phyloP scores from a whole-genome alignment of 2,797 vertebrate species.

The Sebastes hopkinsi region DNA sequence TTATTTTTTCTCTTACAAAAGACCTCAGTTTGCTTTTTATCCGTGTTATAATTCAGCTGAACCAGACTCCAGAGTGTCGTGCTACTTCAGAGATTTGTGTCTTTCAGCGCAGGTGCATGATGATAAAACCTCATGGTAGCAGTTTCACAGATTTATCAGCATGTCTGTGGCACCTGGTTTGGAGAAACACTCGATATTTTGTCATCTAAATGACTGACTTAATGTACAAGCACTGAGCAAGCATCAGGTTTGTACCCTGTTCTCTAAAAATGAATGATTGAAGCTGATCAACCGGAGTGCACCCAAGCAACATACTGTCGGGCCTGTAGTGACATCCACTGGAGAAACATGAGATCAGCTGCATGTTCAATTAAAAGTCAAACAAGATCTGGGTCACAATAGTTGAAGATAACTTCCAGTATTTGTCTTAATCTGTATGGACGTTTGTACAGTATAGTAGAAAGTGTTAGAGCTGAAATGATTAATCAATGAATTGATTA shows the following conservation, averaged over 20 bases:
- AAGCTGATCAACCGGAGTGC: neutral
- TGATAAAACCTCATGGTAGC: conserved; percentile 27
- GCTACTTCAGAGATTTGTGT: conserved; percentile 31
- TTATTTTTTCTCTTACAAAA: conserved; percentile 9
- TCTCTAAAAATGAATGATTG: conserved; percentile 13
- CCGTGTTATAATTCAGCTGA: conserved; percentile 37
- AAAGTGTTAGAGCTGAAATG: neutral
- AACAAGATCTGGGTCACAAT: neutral
- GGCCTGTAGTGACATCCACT: conserved; percentile 55
- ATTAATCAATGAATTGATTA: neutral
- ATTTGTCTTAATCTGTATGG: neutral
- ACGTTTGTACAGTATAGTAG: neutral
- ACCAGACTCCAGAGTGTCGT: conserved; percentile 30
- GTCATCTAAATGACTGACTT: conserved; percentile 26
- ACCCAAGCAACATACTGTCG: neutral
- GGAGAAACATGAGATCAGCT: conserved; percentile 43
- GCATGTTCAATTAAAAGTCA: neutral
- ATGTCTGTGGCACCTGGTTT: conserved; percentile 8
- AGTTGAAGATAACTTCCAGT: neutral
- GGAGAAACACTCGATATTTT: conserved; percentile 34
- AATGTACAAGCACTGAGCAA: conserved; percentile 13
- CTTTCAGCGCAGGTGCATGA: conserved; percentile 12
- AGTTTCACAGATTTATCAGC: conserved; percentile 19
- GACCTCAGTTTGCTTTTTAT: conserved; percentile 28
- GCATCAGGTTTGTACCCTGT: neutral